Evolutionary conservation across 1,140 invertebrate species (phyloP).

Genomic region (Drosophila bocki): DNA sequence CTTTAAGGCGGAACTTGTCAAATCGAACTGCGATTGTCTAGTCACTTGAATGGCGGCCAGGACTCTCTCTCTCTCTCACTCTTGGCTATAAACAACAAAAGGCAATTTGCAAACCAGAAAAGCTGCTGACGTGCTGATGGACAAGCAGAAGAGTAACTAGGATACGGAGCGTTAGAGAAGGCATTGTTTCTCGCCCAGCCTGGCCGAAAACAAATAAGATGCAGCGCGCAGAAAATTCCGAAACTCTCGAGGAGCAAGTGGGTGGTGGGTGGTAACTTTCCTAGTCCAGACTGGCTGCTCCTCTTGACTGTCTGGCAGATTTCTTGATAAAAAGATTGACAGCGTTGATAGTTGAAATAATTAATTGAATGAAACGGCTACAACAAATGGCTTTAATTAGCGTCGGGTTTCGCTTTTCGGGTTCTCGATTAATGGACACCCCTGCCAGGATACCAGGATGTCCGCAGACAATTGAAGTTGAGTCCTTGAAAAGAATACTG

Average conservation of each 20-base stretch:
- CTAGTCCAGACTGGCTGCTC: neutral
- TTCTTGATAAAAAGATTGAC: constrained; percentile 81
- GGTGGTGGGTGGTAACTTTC: neutral
- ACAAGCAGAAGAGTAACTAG: constrained; percentile 19
- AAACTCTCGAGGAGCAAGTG: constrained; percentile 6
- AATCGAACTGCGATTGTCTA: constrained; percentile 27
- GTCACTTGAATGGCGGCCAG: neutral
- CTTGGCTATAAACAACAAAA: constrained; percentile 39
- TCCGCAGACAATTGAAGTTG: neutral
- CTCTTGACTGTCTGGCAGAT: constrained; percentile 56
- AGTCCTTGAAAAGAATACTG: neutral
- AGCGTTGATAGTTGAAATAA: constrained; percentile 81
- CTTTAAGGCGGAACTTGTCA: constrained; percentile 13
- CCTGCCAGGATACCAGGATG: too few relatives aligned
- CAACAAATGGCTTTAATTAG: constrained; percentile 83
- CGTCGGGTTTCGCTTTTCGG: constrained; percentile 60
- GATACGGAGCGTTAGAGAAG: constrained; percentile 27
- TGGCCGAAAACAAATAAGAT: constrained; percentile 41
- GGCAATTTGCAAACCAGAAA: constrained; percentile 38
- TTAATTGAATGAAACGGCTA: constrained; percentile 82
- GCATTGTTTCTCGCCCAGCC: constrained; percentile 45
- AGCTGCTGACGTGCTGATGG: constrained; percentile 54
- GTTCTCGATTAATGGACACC: constrained; percentile 8
- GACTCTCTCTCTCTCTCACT: too few relatives aligned
- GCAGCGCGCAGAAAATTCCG: constrained; percentile 10